phyloP scores from a whole-genome alignment of 2,888 invertebrate species.

The Andrena praecox region DNA sequence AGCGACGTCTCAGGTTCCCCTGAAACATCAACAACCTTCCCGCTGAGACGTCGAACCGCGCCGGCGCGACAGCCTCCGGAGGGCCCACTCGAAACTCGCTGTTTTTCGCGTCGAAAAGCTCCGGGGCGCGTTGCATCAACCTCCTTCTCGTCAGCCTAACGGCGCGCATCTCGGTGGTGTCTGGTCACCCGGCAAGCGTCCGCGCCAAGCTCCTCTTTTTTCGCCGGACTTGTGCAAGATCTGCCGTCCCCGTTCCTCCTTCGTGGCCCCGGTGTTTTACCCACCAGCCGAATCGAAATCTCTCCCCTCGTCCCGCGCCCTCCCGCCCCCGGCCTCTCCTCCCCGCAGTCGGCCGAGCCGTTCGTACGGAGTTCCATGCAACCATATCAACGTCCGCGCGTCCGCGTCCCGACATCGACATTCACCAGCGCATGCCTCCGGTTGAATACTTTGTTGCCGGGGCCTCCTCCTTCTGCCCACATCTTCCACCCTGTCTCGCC shows the following conservation, averaged over 20 bases:
- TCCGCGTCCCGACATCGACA: slow-evolving; percentile 72
- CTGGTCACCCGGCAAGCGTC: slow-evolving; percentile 65
- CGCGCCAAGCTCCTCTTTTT: slow-evolving; percentile 66
- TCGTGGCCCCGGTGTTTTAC: slow-evolving; percentile 26
- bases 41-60: slow-evolving; percentile 38
- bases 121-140: slow-evolving; percentile 29
- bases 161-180: slow-evolving; percentile 50
- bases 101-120: slow-evolving; percentile 38
- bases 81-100: slow-evolving; percentile 45
- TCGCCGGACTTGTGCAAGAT: slow-evolving; percentile 62
- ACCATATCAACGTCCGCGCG: slow-evolving; percentile 68
- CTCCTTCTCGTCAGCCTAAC: slow-evolving; percentile 48
- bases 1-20: background rate
- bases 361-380: slow-evolving; percentile 51
- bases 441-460: slow-evolving; percentile 55
- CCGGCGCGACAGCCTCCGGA: slow-evolving; percentile 49
- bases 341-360: slow-evolving; percentile 12
- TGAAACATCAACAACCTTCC: slow-evolving; percentile 15
- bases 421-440: slow-evolving; percentile 67
- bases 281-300: slow-evolving; percentile 47
- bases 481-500: slow-evolving; percentile 5
- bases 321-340: background rate
- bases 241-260: slow-evolving; percentile 47
- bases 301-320: background rate
- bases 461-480: slow-evolving; percentile 19